Base-by-base conservation (phyloP, 2,113 vertebrate genomes). In the Piliocolobus tephrosceles region DNA sequence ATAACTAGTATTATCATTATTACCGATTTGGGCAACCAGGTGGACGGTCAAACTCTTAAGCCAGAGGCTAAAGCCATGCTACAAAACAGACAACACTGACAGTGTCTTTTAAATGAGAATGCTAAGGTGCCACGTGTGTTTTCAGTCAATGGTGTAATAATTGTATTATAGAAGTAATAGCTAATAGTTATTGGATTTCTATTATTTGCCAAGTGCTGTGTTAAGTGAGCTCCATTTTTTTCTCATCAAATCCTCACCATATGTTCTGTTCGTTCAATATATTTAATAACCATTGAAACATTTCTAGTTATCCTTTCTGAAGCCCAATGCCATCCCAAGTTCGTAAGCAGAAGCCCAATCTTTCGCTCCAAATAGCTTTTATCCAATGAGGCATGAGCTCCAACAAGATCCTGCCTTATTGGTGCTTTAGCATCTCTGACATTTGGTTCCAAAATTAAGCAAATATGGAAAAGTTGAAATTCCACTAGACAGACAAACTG, bases 401-500 rank as follows among this genome's bases (percentile, higher is more conserved):
- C 64, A 30, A 45, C 16, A 38, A 7, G 30, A 72, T 50, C 76
- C 88, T 64, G 35, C 35, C 90, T 85, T 94, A 58, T 16, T 55
- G 57, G 81, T 32, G 23, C 88, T 79, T 25, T 64, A 88, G 58
- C 57, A 82, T 79, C 73, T 20, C 40, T 66, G 79, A 92, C 40
- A 91, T 94, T 91, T 83, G 82, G 27, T 91, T 96, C 75, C 88
- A 82, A 96, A 94, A 45, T 55, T 76, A 95, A 94, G 84, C 75
- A 88, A 96, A 97, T 89, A 50, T 57, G 82, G 83, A 90, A 95
- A 92, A 12, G 22, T 79, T 94, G 76, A 94, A 88, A 97, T 87
- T 93, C 94, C 81, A 90, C 58, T 4, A 66, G 32, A 61, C 43
- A 90, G 55, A 92, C 95, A 96, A 95, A 90, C 81, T 96, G 73